These are phyloP conservation scores for Selenia dentaria DNA, from an alignment of 2,888 invertebrate genomes.

Conservation along the genomic window DNA sequence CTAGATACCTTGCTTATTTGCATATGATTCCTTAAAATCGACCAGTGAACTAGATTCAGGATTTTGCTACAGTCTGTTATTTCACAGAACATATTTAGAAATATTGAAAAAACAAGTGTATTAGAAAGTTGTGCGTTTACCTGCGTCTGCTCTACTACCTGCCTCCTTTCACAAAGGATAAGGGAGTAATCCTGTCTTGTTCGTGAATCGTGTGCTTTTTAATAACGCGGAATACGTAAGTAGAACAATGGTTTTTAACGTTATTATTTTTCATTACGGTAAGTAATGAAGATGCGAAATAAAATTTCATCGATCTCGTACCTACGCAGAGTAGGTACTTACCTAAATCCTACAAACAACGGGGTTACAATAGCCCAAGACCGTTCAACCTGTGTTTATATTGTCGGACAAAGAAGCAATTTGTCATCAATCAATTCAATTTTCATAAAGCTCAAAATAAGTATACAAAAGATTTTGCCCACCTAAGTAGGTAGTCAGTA, in stretches of 20 bases:
- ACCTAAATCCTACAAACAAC: no score
- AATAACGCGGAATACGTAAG: conserved; percentile 52
- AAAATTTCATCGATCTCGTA: background rate
- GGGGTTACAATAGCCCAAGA: no score
- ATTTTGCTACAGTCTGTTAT: conserved; percentile 22
- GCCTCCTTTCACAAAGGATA: conserved; percentile 74
- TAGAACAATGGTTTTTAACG: conserved; percentile 22
- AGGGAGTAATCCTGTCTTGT: conserved; percentile 23
- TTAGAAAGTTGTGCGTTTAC: conserved; percentile 40
- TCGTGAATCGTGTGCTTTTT: conserved; percentile 47
- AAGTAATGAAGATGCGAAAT: no score
- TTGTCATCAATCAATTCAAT: no score
- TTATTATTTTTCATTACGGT: background rate
- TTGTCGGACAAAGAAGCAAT: no score
- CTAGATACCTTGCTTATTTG: conserved; percentile 44
- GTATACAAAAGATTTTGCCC: no score
- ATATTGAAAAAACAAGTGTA: conserved; percentile 35
- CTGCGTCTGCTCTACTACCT: conserved; percentile 10
- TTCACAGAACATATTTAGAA: no score
- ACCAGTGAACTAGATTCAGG: conserved; percentile 44
- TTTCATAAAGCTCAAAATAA: no score
- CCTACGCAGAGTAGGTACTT: no score
- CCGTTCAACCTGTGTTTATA: no score
- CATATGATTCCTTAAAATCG: conserved; percentile 34
- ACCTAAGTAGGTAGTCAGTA: no score